Conservation (phyloP, 2,888 invertebrate species). For the Anthoptus insignis region DNA sequence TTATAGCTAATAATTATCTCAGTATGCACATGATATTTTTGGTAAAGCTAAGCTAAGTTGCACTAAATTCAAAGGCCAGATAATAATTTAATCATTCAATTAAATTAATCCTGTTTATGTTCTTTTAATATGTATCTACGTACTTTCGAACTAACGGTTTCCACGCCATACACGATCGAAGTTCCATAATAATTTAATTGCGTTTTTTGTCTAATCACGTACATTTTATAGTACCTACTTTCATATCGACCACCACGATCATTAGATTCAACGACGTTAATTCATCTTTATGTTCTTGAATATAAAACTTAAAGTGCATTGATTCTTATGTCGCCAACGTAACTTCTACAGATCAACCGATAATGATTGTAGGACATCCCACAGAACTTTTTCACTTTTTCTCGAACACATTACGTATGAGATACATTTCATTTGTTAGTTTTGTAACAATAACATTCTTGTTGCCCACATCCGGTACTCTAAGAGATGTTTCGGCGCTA, state of each 20-base stretch:
- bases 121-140: background rate
- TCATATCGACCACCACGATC: slow-evolving; percentile 2
- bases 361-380: slow-evolving; percentile 17
- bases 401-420: slow-evolving; percentile 15
- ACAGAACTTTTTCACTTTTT: slow-evolving; percentile 21
- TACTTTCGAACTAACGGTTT: background rate
- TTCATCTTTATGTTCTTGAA: background rate
- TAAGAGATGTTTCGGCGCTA: background rate
- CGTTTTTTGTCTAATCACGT: slow-evolving; percentile 19
- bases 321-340: background rate
- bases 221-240: slow-evolving; percentile 18
- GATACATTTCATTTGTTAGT: background rate
- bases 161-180: slow-evolving; percentile 5
- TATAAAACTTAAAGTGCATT: background rate
- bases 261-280: background rate
- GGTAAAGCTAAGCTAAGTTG: no score
- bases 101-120: background rate
- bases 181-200: slow-evolving; percentile 22
- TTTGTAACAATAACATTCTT: slow-evolving; percentile 21
- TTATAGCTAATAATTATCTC: no score
- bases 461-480: background rate
- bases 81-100: background rate
- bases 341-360: slow-evolving; percentile 7
- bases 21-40: no score
- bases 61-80: no score